phyloP scores from a whole-genome alignment of 2,888 invertebrate species.

The Deroplatys truncata region DNA sequence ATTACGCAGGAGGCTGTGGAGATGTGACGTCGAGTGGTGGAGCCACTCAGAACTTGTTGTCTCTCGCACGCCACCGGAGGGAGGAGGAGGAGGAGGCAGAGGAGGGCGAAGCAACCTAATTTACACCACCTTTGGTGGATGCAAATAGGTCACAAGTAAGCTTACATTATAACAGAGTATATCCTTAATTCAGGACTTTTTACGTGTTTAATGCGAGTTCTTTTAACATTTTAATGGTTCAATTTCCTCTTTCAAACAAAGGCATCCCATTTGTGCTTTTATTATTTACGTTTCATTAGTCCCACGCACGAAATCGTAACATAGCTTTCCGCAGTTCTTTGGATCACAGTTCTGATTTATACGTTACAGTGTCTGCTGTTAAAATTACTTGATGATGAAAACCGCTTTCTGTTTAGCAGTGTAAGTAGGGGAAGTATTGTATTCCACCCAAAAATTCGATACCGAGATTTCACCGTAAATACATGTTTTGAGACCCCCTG shows the following conservation, averaged over 20 bases:
- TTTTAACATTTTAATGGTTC: not conserved
- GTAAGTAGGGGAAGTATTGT: too few species aligned
- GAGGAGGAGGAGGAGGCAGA: too few species aligned
- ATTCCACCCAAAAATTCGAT: too few species aligned
- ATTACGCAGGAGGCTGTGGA: too few species aligned
- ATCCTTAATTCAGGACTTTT: not conserved
- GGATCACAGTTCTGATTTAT: not conserved
- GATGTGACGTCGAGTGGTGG: not conserved
- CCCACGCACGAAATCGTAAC: not conserved
- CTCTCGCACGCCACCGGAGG: not conserved
- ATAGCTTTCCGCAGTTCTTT: not conserved
- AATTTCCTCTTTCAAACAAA: not conserved
- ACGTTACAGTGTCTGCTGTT: too few species aligned
- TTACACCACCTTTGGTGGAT: not conserved
- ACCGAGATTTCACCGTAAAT: too few species aligned
- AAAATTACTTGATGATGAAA: too few species aligned
- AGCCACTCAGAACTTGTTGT: not conserved
- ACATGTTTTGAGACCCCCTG: too few species aligned
- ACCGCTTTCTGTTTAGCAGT: too few species aligned
- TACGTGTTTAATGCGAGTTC: not conserved
- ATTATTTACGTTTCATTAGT: not conserved
- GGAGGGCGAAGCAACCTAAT: not conserved
- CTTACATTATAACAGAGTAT: not conserved
- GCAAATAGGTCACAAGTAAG: not conserved
- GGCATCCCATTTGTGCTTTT: not conserved